These are phyloP conservation scores for Trematomus bernacchii DNA, from an alignment of 2,797 vertebrate genomes.

Conservation along the genomic window DNA sequence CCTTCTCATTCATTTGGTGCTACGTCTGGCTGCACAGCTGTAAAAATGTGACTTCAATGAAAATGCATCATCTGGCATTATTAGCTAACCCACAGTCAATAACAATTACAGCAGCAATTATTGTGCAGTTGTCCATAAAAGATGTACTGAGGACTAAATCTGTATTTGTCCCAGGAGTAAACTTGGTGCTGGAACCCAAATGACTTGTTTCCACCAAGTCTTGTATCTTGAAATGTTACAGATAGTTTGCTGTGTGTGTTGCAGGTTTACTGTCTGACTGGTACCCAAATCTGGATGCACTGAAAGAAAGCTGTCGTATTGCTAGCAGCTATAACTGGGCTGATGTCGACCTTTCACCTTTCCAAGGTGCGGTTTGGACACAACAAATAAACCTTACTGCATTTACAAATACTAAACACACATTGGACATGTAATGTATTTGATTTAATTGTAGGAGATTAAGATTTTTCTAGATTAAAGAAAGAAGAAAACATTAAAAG, in stretches of 20 bases:
- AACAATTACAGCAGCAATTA: conserved; percentile 18
- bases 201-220: conserved; percentile 26
- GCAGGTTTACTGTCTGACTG: conserved; percentile 91
- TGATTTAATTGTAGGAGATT: background rate
- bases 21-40: conserved; percentile 27
- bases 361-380: conserved; percentile 87
- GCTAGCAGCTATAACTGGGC: conserved; percentile 97
- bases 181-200: conserved; percentile 30
- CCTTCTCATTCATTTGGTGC: conserved; percentile 45
- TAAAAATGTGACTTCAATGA: conserved; percentile 49
- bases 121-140: conserved; percentile 37
- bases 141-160: conserved; percentile 19
- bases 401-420: conserved; percentile 9
- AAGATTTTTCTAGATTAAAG: conserved; percentile 16
- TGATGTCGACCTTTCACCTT: conserved; percentile 94
- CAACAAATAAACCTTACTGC: conserved; percentile 18
- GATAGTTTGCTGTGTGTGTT: conserved; percentile 64
- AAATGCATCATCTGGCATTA: conserved; percentile 38
- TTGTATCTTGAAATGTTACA: conserved; percentile 53
- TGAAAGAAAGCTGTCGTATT: conserved; percentile 96
- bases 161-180: conserved; percentile 37
- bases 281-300: conserved; percentile 94
- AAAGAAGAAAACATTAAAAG: conserved; percentile 40
- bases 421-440: background rate
- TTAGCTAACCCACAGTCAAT: conserved; percentile 11